These are phyloP conservation scores for Troides aeacus DNA, from an alignment of 2,888 invertebrate genomes.

Conservation along the genomic window DNA sequence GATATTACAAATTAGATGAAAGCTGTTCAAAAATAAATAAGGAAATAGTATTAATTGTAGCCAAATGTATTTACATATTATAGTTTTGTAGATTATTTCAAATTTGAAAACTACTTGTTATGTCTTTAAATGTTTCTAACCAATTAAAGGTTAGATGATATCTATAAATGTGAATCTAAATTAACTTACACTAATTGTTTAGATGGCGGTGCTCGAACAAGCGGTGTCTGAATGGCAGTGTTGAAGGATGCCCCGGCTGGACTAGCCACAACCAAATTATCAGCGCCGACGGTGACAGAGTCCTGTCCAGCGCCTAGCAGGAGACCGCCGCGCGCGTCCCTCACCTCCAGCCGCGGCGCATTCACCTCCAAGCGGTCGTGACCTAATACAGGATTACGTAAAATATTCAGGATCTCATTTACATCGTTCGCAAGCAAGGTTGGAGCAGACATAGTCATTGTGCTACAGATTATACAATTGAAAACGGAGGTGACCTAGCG, in stretches of 20 bases:
- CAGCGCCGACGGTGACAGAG: slow-evolving; percentile 90
- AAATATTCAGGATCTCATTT: slow-evolving; percentile 22
- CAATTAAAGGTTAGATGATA: too few species aligned
- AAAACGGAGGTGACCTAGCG: neutral
- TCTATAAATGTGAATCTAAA: neutral
- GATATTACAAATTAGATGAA: too few species aligned
- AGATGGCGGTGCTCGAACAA: slow-evolving; percentile 90
- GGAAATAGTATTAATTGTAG: neutral
- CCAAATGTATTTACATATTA: too few species aligned
- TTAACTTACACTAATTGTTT: slow-evolving; percentile 88
- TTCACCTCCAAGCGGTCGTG: slow-evolving; percentile 91
- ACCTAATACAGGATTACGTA: slow-evolving; percentile 71
- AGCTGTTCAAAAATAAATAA: too few species aligned
- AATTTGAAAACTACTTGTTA: too few species aligned
- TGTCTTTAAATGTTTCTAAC: too few species aligned
- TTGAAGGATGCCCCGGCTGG: slow-evolving; percentile 92
- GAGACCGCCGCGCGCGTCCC: slow-evolving; percentile 87
- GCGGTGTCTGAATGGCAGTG: slow-evolving; percentile 91
- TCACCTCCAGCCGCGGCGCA: slow-evolving; percentile 87
- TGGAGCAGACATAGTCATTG: slow-evolving; percentile 8
- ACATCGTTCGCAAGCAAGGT: slow-evolving; percentile 5
- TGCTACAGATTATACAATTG: neutral
- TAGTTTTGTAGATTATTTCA: too few species aligned
- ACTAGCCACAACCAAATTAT: slow-evolving; percentile 88
- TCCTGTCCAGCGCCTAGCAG: slow-evolving; percentile 90